Base-by-base conservation (phyloP, 2,797 vertebrate species). In the Thalassophryne amazonica region DNA sequence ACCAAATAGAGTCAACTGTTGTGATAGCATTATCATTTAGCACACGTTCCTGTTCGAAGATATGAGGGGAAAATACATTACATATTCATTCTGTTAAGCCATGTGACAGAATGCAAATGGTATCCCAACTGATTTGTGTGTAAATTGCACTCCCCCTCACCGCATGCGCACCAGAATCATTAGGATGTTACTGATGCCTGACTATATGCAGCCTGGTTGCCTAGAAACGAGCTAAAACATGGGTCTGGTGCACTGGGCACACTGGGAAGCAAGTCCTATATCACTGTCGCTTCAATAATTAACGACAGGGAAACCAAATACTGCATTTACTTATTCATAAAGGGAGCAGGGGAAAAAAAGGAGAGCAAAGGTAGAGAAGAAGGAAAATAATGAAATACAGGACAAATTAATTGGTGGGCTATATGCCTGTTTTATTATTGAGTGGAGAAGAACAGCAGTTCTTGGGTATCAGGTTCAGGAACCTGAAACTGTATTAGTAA, bases 211-310 rank as follows among this genome's bases (percentile, higher is more conserved):
- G 79, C 58, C 71, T 17, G 80, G 90, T 91, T 92, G 90, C 91
- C 83, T 89, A 85, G 91, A 73, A 87, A 92, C 89, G 73, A 80
- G 80, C 82, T 86, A 85, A 88, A 89, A 90, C 86, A 83, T 46
- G 74, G 81, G 78, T 83, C 76, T 88, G 80, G 80, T 73, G 70
- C 75, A 84, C 78, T 80, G 82, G 77, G 76, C 73, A 78, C 86
- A 80, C 86, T 85, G 82, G 84, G 86, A 90, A 84, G 78, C 72
- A 73, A 84, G 87, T 84, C 83, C 85, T 86, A 89, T 91, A 89
- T 91, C 86, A 86, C 84, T 88, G 85, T 88, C 83, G 64, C 86
- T 86, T 92, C 87, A 91, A 91, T 91, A 90, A 92, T 91, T 90
- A 87, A 92, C 78, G 71, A 76, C 22, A 42, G 76, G 67, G 88